A percentile compares a stretch with the other conserved stretches of the same genome.
Conservation (phyloP, 2,797 vertebrate species). For the Poeciliopsis infans region DNA sequence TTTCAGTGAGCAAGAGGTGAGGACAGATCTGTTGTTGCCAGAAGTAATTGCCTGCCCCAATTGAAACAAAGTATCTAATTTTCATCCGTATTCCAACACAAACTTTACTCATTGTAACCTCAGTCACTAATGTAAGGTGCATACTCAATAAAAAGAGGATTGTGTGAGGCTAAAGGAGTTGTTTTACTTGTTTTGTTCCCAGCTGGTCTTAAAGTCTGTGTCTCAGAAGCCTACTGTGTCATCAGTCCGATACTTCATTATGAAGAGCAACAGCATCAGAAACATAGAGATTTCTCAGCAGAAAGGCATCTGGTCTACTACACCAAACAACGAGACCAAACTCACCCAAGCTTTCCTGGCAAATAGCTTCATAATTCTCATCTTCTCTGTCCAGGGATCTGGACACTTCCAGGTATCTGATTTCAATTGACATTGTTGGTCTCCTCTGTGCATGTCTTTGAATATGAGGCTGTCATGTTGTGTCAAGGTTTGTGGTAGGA, state of each 20-base stretch:
- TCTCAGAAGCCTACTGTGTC: slow-evolving; percentile 70
- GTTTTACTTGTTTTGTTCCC: slow-evolving; percentile 6
- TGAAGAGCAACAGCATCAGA: slow-evolving; percentile 91
- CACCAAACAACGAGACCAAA: slow-evolving; percentile 86
- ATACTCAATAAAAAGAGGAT: neutral
- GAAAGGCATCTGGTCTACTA: slow-evolving; percentile 93
- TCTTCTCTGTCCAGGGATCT: slow-evolving; percentile 95
- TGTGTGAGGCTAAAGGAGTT: neutral
- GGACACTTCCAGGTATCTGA: slow-evolving; percentile 90
- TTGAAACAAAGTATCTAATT: neutral
- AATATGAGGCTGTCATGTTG: neutral
- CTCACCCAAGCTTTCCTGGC: slow-evolving; percentile 87
- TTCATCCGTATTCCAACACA: neutral
- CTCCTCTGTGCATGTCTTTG: neutral
- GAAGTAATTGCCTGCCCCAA: neutral
- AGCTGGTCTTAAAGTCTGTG: slow-evolving; percentile 75
- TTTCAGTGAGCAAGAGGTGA: neutral
- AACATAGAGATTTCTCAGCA: slow-evolving; percentile 92
- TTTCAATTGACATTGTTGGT: neutral
- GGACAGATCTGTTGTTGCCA: neutral
- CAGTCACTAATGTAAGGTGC: neutral
- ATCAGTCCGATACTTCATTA: slow-evolving; percentile 88
- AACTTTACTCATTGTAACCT: neutral
- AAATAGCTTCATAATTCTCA: slow-evolving; percentile 83
- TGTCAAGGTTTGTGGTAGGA: no score